These are phyloP conservation scores for Abscondita cerata DNA, from an alignment of 2,888 invertebrate species.

Conservation along the genomic window DNA sequence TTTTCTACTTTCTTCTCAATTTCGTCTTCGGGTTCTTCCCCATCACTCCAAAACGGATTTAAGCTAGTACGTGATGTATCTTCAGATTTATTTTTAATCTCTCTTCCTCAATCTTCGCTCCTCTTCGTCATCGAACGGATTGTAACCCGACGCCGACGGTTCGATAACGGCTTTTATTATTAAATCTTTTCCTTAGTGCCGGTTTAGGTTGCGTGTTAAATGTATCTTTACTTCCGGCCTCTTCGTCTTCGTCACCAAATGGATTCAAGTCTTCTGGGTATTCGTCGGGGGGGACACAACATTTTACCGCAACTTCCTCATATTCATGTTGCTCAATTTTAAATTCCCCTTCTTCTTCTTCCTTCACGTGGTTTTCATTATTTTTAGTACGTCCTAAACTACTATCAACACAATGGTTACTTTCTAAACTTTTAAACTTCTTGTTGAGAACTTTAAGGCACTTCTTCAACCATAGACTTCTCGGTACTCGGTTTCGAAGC, in stretches of 20 bases:
- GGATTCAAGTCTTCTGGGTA: constrained; percentile 87
- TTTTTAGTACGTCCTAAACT: constrained; percentile 9
- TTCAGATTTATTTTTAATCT: constrained; percentile 40
- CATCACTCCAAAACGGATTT: constrained; percentile 80
- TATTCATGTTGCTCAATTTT: background rate
- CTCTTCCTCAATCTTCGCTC: constrained; percentile 46
- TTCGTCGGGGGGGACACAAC: constrained; percentile 38
- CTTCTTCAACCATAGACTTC: constrained; percentile 19
- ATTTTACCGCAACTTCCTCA: constrained; percentile 13
- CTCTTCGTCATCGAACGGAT: constrained; percentile 49
- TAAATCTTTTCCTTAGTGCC: constrained; percentile 25
- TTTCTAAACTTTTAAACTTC: constrained; percentile 11
- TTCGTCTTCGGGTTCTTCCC: constrained; percentile 67
- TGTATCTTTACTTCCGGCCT: constrained; percentile 48
- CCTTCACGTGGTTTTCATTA: constrained; percentile 12
- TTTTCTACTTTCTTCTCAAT: background rate
- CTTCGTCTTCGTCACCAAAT: constrained; percentile 75
- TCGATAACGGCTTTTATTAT: constrained; percentile 22
- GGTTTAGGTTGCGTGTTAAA: constrained; percentile 55
- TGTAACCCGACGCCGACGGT: constrained; percentile 38
- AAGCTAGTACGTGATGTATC: constrained; percentile 59
- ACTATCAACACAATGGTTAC: constrained; percentile 13
- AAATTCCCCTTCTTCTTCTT: background rate
- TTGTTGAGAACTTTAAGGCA: constrained; percentile 20
- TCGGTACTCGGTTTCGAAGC: no score